Evolutionary conservation across 2,797 vertebrate species (phyloP), one percentile per base, ranked within the genome.

Genomic region (Danio aesculapii): DNA sequence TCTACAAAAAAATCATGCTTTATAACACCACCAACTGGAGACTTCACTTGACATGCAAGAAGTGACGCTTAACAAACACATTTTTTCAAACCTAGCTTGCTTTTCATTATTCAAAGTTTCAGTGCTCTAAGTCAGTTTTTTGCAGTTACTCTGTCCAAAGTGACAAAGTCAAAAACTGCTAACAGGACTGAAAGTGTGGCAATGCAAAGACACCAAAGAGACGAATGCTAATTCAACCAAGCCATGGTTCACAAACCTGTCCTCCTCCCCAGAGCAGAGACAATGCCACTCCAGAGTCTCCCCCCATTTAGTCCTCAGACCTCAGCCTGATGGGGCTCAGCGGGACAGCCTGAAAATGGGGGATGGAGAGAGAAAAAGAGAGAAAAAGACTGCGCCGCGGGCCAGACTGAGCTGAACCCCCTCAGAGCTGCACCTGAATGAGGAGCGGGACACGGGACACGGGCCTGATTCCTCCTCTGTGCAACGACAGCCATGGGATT

Each of bases 291-390:
- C 81, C 77, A 78, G 77, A 76, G 79, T 82, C 84, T 86, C 82
- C 80, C 87, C 91, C 90, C 89, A 90, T 89, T 82, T 84, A 89
- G 91, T 92, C 79, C 86, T 84, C 71, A 84, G 74, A 75, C 72
- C 43, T 86, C 39, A 81, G 91, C 93, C 94, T 94, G 94, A 94
- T 92, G 92, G 94, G 94, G 95, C 95, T 94, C 93, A 94, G 92
- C 92, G 89, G 95, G 94, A 88, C 88, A 92, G 91, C 89, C 84
- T 87, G 93, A 92, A 89, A 91, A 77, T 88, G 87, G 88, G 76
- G 49, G 46, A 43, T 52, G 50, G 67, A 72, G 67, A 55, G 61
- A 50, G 58, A 16, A 63, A 79, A 79, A 85, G 46, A 83, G n/a
- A 85, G 43, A 71, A 66, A 84, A 67, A 80, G 79, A 83, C 59